phyloP scores from a whole-genome alignment of 1,140 invertebrate genomes.

The Propsilocerus akamusi region DNA sequence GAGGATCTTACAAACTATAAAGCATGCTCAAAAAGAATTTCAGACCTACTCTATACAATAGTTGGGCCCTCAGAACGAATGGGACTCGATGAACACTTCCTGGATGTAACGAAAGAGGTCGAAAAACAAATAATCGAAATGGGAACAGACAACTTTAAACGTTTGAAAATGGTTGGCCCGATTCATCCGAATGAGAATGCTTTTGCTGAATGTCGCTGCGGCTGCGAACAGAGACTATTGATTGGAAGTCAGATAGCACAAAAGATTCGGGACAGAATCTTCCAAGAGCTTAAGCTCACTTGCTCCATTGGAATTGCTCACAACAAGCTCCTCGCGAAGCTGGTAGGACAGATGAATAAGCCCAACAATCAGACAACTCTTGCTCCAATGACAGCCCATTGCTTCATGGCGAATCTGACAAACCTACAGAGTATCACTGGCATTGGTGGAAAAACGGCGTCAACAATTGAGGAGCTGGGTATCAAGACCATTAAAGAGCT shows the following conservation, averaged over 20 bases:
- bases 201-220: slow-evolving; percentile 41
- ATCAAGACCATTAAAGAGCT: slow-evolving; percentile 44
- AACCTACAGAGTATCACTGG: slow-evolving; percentile 45
- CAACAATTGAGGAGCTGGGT: slow-evolving; percentile 37
- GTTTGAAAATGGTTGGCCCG: slow-evolving; percentile 28
- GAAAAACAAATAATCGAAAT: slow-evolving; percentile 26
- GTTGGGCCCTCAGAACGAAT: slow-evolving; percentile 51
- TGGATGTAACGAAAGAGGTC: slow-evolving; percentile 52
- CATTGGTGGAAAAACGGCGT: slow-evolving; percentile 44
- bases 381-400: slow-evolving; percentile 40
- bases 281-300: slow-evolving; percentile 45
- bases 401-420: slow-evolving; percentile 39
- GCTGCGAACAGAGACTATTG: slow-evolving; percentile 41
- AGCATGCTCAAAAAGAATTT: slow-evolving; percentile 46
- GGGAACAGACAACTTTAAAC: slow-evolving; percentile 10
- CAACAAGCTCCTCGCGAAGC: slow-evolving; percentile 67
- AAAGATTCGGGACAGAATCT: slow-evolving; percentile 46
- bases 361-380: slow-evolving; percentile 65
- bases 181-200: slow-evolving; percentile 29
- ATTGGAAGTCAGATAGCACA: slow-evolving; percentile 45
- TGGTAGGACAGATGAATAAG: slow-evolving; percentile 50
- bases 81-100: slow-evolving; percentile 62
- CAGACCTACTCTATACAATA: slow-evolving; percentile 41
- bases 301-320: slow-evolving; percentile 65
- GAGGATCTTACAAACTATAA: slow-evolving; percentile 59